Evolutionary conservation across 1,140 invertebrate species (phyloP), one percentile per base, ranked within the genome.

Genomic region (Ruditapes philippinarum): DNA sequence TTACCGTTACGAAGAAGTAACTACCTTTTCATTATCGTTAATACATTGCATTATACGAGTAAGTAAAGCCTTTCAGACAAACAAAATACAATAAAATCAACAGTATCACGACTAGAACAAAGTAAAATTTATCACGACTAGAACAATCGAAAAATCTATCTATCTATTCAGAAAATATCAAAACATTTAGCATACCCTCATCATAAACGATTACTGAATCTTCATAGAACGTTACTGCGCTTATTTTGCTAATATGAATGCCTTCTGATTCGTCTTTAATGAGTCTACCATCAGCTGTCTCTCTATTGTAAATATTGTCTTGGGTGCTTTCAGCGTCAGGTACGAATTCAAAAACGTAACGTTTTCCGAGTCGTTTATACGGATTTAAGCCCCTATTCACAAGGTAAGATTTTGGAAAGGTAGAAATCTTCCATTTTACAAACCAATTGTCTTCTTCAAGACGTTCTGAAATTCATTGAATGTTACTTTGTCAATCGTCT

Each of bases 181-280:
- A n/a, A n/a, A n/a, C n/a, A n/a, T n/a, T n/a, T n/a, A n/a, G n/a
- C n/a, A 5, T 80, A 88, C 85, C 85, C 31, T 65, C 28, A 45
- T 88, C 85, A 54, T 80, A 79, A 25, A 88, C 54, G 42, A 88
- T 70, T 2, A 88, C 31, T 51, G 12, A 25, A 80, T 88, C 85
- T 9, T 45, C 31, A 38, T 68, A 88, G 33, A 88, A 88, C 0
- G 76, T 51, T 7, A 49, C 60, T 36, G 85, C 76, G 49, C 57
- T 31, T 14, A 84, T 84, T 28, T 54, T 31, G 49, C 82, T 84
- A 9, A 54, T 19, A 0, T 19, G 22, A 12, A 5, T 14, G 11
- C n/a, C 65, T 11, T 28, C 36, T 9, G 17, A 17, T 12, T 25
- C 22, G 38, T 65, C 76, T 36, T 7, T 4, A 38, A 14, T 31